Base-by-base conservation (phyloP, 2,113 vertebrate genomes). In the Rhabdomys dilectus region DNA sequence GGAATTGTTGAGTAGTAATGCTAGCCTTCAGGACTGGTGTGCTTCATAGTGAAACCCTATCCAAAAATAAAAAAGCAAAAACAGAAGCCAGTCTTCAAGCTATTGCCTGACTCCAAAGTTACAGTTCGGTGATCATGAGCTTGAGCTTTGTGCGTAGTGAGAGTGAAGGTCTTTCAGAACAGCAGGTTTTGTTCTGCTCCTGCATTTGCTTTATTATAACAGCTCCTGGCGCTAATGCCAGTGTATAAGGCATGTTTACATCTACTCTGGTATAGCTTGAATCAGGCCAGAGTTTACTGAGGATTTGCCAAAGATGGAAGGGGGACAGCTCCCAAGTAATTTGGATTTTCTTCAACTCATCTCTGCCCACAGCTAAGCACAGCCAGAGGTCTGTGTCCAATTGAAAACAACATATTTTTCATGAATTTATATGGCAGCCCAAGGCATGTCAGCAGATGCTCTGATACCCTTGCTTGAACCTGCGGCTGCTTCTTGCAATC, bases 341-440 rank as follows among this genome's bases (percentile, higher is more conserved):
- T 91, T 88, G 24, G 31, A 48, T 91, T 91, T 85, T 76, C 89
- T 73, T 66, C 89, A 96, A 91, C 42, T 13, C 39, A 80, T 48
- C 48, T 84, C 29, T 88, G 3, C 17, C 58, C 29, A n/a, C 12
- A 91, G 56, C 9, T 84, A 53, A 60, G 76, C 26, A 60, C 53
- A 96, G 34, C 24, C 60, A 58, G 58, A 82, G 26, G 31, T 70
- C 81, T 72, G 36, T 42, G 85, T 96, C 58, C 48, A 88, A 56
- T 75, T 91, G 53, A 80, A 29, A 16, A 4, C 29, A 85, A 48
- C 31, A 29, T 1, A 26, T 31, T 95, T 91, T 68, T 88, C 31
- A 60, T 60, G 56, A 84, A 42, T 66, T 15, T 31, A 48, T 42
- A 4, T 8, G 73, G 19, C 42, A 58, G 26, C 7, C 21, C 84